Percentiles rank a stretch among this genome's conserved stretches.
Conservation (phyloP, 2,888 invertebrate species). For the Camptogramma bilineatum region DNA sequence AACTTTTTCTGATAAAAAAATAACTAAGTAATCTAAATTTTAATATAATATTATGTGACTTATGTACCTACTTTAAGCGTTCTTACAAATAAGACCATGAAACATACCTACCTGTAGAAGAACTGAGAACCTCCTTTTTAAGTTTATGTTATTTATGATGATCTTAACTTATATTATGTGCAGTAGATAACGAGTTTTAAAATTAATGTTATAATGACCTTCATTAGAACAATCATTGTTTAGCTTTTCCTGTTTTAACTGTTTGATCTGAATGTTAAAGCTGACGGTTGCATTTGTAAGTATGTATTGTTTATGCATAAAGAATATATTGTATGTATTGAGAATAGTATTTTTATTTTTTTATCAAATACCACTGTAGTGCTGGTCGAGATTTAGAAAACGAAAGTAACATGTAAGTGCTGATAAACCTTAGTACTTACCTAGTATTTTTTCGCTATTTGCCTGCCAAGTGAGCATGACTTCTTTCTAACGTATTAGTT, state of each 20-base stretch:
- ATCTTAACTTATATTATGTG: neutral
- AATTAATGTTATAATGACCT: neutral
- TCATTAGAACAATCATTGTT: neutral
- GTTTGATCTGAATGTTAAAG: conserved; percentile 33
- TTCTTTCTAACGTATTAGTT: too few relatives aligned
- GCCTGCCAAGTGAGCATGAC: too few relatives aligned
- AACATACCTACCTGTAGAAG: too few relatives aligned
- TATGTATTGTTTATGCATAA: conserved; percentile 37
- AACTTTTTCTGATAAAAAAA: too few relatives aligned
- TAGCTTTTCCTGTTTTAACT: conserved; percentile 3
- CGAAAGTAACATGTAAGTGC: too few relatives aligned
- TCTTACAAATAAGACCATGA: too few relatives aligned
- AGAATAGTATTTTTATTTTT: conserved; percentile 21
- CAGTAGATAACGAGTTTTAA: neutral
- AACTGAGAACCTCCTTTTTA: neutral
- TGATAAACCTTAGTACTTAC: too few relatives aligned
- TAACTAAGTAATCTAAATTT: too few relatives aligned
- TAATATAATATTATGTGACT: too few relatives aligned
- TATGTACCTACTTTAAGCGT: too few relatives aligned
- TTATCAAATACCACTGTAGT: neutral
- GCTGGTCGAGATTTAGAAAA: too few relatives aligned
- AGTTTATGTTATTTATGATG: neutral
- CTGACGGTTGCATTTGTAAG: conserved; percentile 40
- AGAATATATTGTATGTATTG: conserved; percentile 39
- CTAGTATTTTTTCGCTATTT: too few relatives aligned